These are phyloP conservation scores for Caenorhabditis brenneri DNA, from an alignment of 1,140 invertebrate species.

Conservation along the genomic window DNA sequence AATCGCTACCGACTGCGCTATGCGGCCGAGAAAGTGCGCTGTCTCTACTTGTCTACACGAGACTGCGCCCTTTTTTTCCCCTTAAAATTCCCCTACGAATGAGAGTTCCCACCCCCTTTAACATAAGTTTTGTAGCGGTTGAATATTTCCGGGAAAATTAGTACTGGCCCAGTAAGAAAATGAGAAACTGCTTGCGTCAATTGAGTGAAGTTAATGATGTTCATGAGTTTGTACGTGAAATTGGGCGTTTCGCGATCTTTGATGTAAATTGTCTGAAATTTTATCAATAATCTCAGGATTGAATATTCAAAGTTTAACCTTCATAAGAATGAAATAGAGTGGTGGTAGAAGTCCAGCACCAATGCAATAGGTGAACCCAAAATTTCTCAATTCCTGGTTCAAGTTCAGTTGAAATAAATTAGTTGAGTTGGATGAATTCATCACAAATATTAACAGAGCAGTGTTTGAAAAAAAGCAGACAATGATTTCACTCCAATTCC, in stretches of 20 bases:
- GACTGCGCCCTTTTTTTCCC: too few relatives aligned
- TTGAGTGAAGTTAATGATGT: neutral
- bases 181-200: neutral
- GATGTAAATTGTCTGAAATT: neutral
- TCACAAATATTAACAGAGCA: too few relatives aligned
- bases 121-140: neutral
- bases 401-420: neutral
- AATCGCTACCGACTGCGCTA: too few relatives aligned
- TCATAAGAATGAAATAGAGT: neutral
- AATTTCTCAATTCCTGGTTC: neutral
- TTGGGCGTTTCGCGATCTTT: neutral
- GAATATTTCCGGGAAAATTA: neutral
- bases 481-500: too few relatives aligned
- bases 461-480: too few relatives aligned
- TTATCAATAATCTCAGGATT: neutral
- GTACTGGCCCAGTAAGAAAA: neutral
- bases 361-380: neutral
- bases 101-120: too few relatives aligned
- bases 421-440: neutral
- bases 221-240: neutral
- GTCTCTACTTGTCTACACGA: too few relatives aligned
- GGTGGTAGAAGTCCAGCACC: neutral
- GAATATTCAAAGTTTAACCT: neutral
- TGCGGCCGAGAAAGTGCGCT: too few relatives aligned
- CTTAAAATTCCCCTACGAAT: too few relatives aligned